Conservation (phyloP, 1,140 invertebrate species). For the Drosophila parabipectinata region DNA sequence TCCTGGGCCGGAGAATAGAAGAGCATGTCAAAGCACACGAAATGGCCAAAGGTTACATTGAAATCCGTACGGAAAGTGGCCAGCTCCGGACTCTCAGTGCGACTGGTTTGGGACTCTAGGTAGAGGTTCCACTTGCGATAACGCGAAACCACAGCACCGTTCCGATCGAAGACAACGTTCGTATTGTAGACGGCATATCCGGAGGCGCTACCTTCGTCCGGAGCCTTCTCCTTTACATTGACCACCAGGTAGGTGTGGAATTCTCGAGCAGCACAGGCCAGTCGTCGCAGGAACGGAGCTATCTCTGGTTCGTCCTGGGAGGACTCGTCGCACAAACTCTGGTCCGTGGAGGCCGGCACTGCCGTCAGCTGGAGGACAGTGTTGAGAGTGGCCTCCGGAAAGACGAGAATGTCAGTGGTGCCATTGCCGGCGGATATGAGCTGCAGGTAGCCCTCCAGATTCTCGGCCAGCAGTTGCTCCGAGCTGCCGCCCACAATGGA, state of each 20-base stretch:
- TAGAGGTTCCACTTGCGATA: slow-evolving; percentile 92
- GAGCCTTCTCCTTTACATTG: slow-evolving; percentile 88
- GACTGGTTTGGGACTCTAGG: slow-evolving; percentile 75
- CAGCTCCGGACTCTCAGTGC: slow-evolving; percentile 77
- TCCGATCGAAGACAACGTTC: slow-evolving; percentile 89
- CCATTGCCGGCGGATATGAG: slow-evolving; percentile 54
- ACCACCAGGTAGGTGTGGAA: slow-evolving; percentile 87
- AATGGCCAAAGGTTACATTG: slow-evolving; percentile 91
- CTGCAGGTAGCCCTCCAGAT: slow-evolving; percentile 62
- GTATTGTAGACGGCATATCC: slow-evolving; percentile 87
- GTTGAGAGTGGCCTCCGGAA: slow-evolving; percentile 89
- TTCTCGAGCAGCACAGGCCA: slow-evolving; percentile 65
- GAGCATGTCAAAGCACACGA: slow-evolving; percentile 92
- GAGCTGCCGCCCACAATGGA: slow-evolving; percentile 36
- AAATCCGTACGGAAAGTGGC: slow-evolving; percentile 91
- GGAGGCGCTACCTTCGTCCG: slow-evolving; percentile 83
- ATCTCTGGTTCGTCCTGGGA: slow-evolving; percentile 7
- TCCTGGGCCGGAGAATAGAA: slow-evolving; percentile 86
- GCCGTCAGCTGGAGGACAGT: slow-evolving; percentile 56
- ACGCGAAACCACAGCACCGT: slow-evolving; percentile 85
- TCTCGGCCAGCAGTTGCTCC: slow-evolving; percentile 52
- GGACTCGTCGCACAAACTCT: slow-evolving; percentile 32
- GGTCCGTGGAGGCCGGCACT: slow-evolving; percentile 48
- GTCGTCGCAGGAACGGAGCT: slow-evolving; percentile 41
- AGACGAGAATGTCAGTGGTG: slow-evolving; percentile 91